Base-by-base conservation (phyloP, 35 echinoderm and acorn worm species). In the Ophiothrix spiculata region DNA sequence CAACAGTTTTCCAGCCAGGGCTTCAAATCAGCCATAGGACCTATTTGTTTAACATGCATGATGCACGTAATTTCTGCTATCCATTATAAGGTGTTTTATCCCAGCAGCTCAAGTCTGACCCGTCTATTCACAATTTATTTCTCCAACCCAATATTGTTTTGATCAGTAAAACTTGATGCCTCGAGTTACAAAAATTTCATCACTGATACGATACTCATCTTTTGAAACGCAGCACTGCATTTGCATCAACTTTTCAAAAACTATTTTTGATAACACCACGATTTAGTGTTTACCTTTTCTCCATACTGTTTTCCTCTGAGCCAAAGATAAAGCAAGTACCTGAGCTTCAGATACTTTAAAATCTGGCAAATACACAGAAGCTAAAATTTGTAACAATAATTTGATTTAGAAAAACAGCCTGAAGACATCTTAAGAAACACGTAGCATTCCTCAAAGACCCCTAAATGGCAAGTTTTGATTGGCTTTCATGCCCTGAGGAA, bases 401-500 rank as follows among this genome's bases (percentile, higher is more conserved):
- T 49, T 49, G 42, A n/a, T 15, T n/a, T 10, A 28, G 60, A 28
- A 69, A 69, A 69, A 69, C 60, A 69, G 60, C 60, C 60, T 28
- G 2, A n/a, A 69, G 60, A 10, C 25, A n/a, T 69, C 23, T n/a
- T n/a, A n/a, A 25, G 10, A 69, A 69, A 69, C 60, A 69, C 17
- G 6, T 69, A 25, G 8, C 3, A 6, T 6, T 69, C 60, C 25
- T 69, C 60, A 15, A 69, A 69, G 60, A 69, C 25, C 60, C 60
- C 60, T 69, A 49, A 69, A 69, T 69, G 60, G 29, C 60, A 69
- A 69, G 29, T 49, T 49, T 69, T 69, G 60, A 69, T 69, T 69
- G 60, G 60, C 23, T 69, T 25, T 69, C 23, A 69, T 69, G 1
- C 8, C 8, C 60, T 69, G 60, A 15, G 60, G 60, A 69, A 28